Percentiles rank a stretch among this genome's conserved stretches.
Conservation (phyloP, 2,888 invertebrate species). For the Trachelus troglodyta region DNA sequence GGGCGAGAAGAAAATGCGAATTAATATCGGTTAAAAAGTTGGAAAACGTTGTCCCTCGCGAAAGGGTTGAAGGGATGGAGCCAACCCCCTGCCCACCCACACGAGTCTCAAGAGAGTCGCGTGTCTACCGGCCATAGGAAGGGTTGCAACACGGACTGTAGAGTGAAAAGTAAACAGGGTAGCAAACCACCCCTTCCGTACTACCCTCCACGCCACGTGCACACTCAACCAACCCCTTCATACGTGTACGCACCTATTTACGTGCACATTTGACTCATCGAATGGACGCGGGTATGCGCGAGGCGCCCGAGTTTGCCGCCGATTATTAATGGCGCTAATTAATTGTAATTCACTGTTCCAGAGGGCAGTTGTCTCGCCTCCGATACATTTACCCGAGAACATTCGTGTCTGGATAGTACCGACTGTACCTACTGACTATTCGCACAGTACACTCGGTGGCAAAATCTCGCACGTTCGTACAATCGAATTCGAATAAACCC, state of each 20-base stretch:
- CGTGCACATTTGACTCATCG: background rate
- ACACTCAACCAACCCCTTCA: background rate
- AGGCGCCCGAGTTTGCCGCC: background rate
- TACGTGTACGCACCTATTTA: background rate
- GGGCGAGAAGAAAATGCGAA: background rate
- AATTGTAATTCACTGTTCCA: constrained; percentile 26
- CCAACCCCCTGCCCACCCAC: background rate
- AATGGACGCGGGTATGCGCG: background rate
- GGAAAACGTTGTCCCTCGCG: background rate
- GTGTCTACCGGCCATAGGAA: constrained; percentile 18
- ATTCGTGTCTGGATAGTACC: background rate
- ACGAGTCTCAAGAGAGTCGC: constrained; percentile 16
- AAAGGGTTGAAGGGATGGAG: background rate
- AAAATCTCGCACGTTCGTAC: background rate
- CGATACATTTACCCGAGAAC: constrained; percentile 8
- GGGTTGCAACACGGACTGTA: constrained; percentile 18
- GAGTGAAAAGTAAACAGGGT: constrained; percentile 29
- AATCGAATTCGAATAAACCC: background rate
- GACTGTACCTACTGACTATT: background rate
- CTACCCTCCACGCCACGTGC: background rate
- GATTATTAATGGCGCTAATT: constrained; percentile 25
- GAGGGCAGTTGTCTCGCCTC: constrained; percentile 20
- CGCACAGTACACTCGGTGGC: background rate
- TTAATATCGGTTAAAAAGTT: constrained; percentile 11
- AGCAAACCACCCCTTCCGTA: constrained; percentile 1